A percentile compares a stretch with the other conserved stretches of the same genome.
Conservation (phyloP, 2,888 invertebrate species). For the Chrysolina americana region DNA sequence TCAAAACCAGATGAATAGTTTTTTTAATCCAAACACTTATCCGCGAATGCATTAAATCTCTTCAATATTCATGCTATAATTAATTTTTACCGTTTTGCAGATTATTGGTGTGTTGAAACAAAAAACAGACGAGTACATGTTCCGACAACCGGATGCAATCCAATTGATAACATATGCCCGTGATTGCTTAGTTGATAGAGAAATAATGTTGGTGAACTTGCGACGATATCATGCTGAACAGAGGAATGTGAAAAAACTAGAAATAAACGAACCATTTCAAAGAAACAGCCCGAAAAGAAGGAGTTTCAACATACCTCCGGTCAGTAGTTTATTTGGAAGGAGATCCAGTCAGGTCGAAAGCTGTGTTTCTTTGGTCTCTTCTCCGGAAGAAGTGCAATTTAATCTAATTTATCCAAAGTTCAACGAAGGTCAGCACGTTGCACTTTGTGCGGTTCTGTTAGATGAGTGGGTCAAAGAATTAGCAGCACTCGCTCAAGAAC, state of each 20-base stretch:
- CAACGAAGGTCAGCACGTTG: slow-evolving; percentile 74
- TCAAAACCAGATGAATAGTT: too few relatives aligned
- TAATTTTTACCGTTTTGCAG: slow-evolving; percentile 66
- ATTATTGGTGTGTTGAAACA: slow-evolving; percentile 86
- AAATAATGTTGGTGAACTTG: slow-evolving; percentile 82
- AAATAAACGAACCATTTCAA: slow-evolving; percentile 71
- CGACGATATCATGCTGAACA: slow-evolving; percentile 75
- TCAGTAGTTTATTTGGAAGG: slow-evolving; percentile 75
- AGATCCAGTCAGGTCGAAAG: slow-evolving; percentile 72
- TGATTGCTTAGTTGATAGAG: slow-evolving; percentile 83
- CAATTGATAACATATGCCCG: slow-evolving; percentile 84
- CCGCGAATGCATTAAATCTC: background rate
- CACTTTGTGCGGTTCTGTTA: slow-evolving; percentile 88
- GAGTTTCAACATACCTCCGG: slow-evolving; percentile 83
- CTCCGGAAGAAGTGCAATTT: slow-evolving; percentile 59
- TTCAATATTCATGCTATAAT: background rate
- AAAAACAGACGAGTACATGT: slow-evolving; percentile 86
- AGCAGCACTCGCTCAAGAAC: slow-evolving; percentile 95
- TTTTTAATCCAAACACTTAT: background rate
- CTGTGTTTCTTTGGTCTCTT: slow-evolving; percentile 57
- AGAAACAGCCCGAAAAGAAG: slow-evolving; percentile 81
- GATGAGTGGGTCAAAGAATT: slow-evolving; percentile 97
- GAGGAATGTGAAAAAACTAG: slow-evolving; percentile 44
- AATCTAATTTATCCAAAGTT: slow-evolving; percentile 65
- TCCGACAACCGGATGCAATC: slow-evolving; percentile 73